Evolutionary conservation across 2,113 vertebrate species (phyloP), one percentile per base, ranked within the genome.

Genomic region (Reinhardtius hippoglossoides): DNA sequence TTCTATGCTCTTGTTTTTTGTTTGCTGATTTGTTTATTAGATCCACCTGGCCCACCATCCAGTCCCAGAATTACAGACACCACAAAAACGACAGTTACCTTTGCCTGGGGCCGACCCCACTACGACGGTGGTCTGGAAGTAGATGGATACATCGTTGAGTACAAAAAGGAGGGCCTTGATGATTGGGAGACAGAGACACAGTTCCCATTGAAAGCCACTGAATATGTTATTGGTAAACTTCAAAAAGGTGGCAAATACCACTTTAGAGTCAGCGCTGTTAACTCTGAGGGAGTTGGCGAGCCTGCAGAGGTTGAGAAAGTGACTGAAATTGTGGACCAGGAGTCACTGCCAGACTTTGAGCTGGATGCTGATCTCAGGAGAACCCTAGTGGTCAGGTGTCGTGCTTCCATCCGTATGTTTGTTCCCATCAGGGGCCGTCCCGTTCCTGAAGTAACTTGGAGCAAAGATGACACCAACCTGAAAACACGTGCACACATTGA

Each of bases 41-140:
- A 99, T 92, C 96, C 96, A 90, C 98, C 98, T 71, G 98, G 98
- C 77, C 98, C 98, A 82, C 98, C 98, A 87, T 95, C 98, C 83
- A 99, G 98, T 85, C 92, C 96, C 83, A 96, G 91, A 88, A 95
- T 99, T 85, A 93, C 93, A 76, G 98, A 99, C 73, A 99, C 98
- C 64, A 99, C 98, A 72, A 99, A 97, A 90, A 97, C 95, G 72
- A 96, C 97, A 66, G 98, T 97, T 71, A 95, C 96, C 65, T 95
- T 99, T 74, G 93, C 94, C 58, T 99, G 98, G 98, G 90, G 95
- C 67, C 95, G 95, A 87, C 98, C 98, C 65, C 96, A 98, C 82
- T 99, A 99, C 76, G 98, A 99, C 37, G 98, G 98, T 83, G 98
- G 98, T 62, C 96, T 99, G 89, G 95, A 97, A 76, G 96, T 99